Evolutionary conservation across 2,797 vertebrate genomes (phyloP).

Genomic region (Tokudaia tokunoshimensis): DNA sequence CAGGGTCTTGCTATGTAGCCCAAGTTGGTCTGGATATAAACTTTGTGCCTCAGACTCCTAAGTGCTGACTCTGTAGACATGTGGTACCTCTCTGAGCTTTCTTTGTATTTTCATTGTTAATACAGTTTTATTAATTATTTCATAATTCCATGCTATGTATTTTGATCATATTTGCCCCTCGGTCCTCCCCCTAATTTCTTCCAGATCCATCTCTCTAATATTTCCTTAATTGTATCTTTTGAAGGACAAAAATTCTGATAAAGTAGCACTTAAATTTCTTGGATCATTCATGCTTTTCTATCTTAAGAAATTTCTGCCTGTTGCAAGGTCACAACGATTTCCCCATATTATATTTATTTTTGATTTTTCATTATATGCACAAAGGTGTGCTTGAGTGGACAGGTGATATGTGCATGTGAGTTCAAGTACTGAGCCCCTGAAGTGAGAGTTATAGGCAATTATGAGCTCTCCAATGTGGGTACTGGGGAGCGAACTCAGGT

Average conservation of each 20-base stretch:
- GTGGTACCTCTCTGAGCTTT: not conserved
- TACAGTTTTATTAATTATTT: not conserved
- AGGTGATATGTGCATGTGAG: not conserved
- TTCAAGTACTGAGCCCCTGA: not conserved
- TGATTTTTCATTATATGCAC: not conserved
- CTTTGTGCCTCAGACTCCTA: not conserved
- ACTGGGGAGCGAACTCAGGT: not conserved
- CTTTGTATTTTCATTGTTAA: not conserved
- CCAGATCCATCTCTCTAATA: not conserved
- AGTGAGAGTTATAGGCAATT: not conserved
- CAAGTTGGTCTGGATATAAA: not conserved
- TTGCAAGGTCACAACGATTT: not conserved
- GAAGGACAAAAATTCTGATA: not conserved
- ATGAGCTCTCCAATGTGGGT: not conserved
- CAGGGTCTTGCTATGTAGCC: not conserved
- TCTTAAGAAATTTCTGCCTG: constrained; percentile 25
- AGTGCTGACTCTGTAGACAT: not conserved
- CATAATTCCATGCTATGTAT: not conserved
- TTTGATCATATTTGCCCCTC: not conserved
- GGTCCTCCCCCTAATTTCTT: not conserved
- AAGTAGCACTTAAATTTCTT: constrained; percentile 3
- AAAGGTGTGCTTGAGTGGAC: not conserved
- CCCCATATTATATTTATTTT: not conserved
- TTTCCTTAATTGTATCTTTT: constrained; percentile 25
- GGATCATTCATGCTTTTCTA: constrained; percentile 2